Evolutionary conservation across 1,140 invertebrate genomes (phyloP).

Genomic region (Pachypeltis micranthus): DNA sequence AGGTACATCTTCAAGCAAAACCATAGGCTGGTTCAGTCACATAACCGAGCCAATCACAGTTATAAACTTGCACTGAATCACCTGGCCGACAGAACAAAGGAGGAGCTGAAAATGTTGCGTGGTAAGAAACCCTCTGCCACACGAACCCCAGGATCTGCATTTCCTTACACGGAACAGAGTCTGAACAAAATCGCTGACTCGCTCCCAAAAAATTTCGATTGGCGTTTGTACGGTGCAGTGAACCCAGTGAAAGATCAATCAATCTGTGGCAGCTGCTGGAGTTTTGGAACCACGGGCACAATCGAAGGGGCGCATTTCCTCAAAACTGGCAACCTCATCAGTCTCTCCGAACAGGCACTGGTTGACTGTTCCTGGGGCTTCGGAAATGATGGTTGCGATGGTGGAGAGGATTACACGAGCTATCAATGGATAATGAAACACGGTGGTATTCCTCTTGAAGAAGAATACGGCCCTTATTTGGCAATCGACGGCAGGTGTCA

Average conservation of each 20-base stretch:
- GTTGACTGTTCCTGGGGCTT: constrained; percentile 94
- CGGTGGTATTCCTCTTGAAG: constrained; percentile 77
- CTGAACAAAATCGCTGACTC: constrained; percentile 26
- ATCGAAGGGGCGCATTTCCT: constrained; percentile 86
- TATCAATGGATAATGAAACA: constrained; percentile 89
- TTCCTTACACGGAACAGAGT: constrained; percentile 49
- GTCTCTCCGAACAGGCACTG: constrained; percentile 80
- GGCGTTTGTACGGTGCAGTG: constrained; percentile 83
- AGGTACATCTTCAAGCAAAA: constrained; percentile 82
- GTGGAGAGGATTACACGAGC: constrained; percentile 82
- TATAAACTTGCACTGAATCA: constrained; percentile 77
- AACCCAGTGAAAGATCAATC: constrained; percentile 93
- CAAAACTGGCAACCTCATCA: constrained; percentile 55
- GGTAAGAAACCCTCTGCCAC: constrained; percentile 48
- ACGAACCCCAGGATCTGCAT: constrained; percentile 62
- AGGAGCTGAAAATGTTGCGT: constrained; percentile 64
- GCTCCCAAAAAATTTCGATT: constrained; percentile 66
- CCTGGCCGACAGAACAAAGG: constrained; percentile 66
- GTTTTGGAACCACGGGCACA: constrained; percentile 87
- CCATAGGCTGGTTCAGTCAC: constrained; percentile 71
- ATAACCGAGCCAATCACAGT: constrained; percentile 61
- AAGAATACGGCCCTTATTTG: constrained; percentile 79
- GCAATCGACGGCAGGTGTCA: constrained; percentile 89
- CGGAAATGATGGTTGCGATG: constrained; percentile 94
- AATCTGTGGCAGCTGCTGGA: constrained; percentile 94